Evolutionary conservation across 2,888 invertebrate species (phyloP).

Genomic region (Drosophila paramelanica): DNA sequence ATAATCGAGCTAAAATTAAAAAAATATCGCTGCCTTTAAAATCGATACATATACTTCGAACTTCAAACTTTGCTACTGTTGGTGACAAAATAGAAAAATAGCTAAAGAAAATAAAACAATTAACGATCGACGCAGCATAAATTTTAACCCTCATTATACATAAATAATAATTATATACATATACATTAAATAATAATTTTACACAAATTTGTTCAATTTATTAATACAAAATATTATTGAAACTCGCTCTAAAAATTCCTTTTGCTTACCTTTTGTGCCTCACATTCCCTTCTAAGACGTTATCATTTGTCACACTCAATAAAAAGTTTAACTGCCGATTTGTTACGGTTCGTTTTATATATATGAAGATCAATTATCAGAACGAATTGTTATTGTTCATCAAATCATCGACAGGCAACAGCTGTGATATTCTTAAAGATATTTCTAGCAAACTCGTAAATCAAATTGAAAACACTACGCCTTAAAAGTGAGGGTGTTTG

Average conservation of each 20-base stretch:
- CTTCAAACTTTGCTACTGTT: too few relatives aligned
- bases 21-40: too few relatives aligned
- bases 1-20: too few relatives aligned
- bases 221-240: background rate
- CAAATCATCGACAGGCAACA: constrained; percentile 20
- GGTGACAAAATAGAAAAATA: too few relatives aligned
- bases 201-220: too few relatives aligned
- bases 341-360: constrained; percentile 22
- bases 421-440: constrained; percentile 35
- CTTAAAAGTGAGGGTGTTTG: constrained; percentile 39
- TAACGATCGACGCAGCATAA: too few relatives aligned
- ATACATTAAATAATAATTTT: too few relatives aligned
- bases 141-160: too few relatives aligned
- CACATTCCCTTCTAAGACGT: background rate
- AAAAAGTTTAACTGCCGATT: constrained; percentile 33
- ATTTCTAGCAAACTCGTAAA: constrained; percentile 27
- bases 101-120: too few relatives aligned
- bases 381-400: constrained; percentile 15
- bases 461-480: constrained; percentile 16
- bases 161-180: too few relatives aligned
- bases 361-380: constrained; percentile 24
- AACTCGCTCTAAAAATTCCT: background rate
- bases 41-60: too few relatives aligned
- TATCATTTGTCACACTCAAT: constrained; percentile 36
- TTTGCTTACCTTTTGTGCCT: background rate